Evolutionary conservation across 2,113 vertebrate genomes (phyloP).

Genomic region (Rallus limicola): DNA sequence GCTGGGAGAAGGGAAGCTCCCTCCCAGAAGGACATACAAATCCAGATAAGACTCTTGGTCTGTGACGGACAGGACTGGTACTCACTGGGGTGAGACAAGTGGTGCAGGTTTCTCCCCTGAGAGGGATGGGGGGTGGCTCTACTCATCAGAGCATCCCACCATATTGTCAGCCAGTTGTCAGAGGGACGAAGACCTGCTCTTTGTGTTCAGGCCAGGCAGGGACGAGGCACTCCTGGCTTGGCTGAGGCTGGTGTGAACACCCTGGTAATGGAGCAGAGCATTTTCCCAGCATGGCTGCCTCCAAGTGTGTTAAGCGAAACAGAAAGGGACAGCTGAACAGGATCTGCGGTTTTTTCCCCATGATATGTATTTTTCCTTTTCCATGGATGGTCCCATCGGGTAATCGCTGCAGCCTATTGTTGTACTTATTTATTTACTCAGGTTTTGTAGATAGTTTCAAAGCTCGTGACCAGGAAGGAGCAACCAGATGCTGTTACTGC

Average conservation of each 20-base stretch:
- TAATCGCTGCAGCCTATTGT: slow-evolving; percentile 1
- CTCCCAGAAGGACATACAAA: neutral
- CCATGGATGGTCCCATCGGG: neutral
- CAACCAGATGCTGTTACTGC: neutral
- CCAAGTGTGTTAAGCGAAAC: slow-evolving; percentile 30
- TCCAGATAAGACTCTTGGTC: neutral
- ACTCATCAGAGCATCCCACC: neutral
- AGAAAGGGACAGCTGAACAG: slow-evolving; percentile 61
- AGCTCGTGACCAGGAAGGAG: slow-evolving; percentile 20
- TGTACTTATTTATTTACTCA: slow-evolving; percentile 55
- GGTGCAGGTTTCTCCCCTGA: neutral
- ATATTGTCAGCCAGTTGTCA: neutral
- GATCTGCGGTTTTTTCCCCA: slow-evolving; percentile 34
- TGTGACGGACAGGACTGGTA: fast-evolving
- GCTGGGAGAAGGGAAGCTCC: neutral
- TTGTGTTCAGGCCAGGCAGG: neutral
- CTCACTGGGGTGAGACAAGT: fast-evolving
- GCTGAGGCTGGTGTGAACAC: neutral
- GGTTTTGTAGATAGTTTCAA: slow-evolving; percentile 28
- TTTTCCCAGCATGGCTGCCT: neutral
- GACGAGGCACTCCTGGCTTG: neutral
- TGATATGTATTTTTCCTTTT: slow-evolving; percentile 34
- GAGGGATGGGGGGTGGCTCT: neutral
- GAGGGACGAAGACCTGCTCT: neutral
- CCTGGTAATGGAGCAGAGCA: neutral